Percentiles rank a stretch among this genome's conserved stretches.
Evolutionary conservation across 2,888 invertebrate genomes (phyloP).

Genomic region (Linyphia triangularis): DNA sequence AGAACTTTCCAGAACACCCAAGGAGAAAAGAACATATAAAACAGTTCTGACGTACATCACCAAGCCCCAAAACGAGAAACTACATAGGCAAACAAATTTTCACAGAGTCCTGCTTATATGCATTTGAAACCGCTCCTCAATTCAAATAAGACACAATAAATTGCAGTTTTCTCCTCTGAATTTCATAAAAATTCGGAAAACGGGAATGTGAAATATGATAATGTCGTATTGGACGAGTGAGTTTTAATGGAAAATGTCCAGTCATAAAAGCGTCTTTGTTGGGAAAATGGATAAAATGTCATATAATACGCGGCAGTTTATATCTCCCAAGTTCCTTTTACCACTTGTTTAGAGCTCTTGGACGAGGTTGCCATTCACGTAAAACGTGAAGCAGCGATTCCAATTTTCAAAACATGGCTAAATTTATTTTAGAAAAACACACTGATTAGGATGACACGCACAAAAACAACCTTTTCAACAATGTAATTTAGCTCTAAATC

Average conservation of each 20-base stretch:
- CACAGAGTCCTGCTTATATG: background rate
- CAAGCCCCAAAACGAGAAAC: background rate
- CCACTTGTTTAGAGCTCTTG: constrained; percentile 29
- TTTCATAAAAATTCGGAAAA: constrained; percentile 30
- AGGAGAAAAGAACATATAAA: background rate
- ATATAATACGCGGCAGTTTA: constrained; percentile 21
- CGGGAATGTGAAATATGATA: constrained; percentile 50
- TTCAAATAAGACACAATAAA: constrained; percentile 12
- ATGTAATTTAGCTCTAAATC: too few relatives aligned
- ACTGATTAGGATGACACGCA: too few relatives aligned
- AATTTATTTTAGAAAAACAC: too few relatives aligned
- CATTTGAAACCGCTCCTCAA: background rate
- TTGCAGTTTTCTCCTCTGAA: background rate
- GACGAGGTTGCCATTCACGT: background rate
- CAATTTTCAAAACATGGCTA: background rate
- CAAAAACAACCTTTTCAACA: too few relatives aligned
- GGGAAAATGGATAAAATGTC: constrained; percentile 29
- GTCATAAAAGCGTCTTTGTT: constrained; percentile 66
- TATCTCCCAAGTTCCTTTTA: constrained; percentile 19
- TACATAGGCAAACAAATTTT: background rate
- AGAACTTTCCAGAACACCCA: background rate
- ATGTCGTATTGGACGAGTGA: constrained; percentile 48
- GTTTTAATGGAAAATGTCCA: constrained; percentile 65
- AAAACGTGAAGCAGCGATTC: background rate
- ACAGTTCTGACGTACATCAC: background rate